Conservation (phyloP, 2,888 invertebrate genomes). For the Polia nebulosa region DNA sequence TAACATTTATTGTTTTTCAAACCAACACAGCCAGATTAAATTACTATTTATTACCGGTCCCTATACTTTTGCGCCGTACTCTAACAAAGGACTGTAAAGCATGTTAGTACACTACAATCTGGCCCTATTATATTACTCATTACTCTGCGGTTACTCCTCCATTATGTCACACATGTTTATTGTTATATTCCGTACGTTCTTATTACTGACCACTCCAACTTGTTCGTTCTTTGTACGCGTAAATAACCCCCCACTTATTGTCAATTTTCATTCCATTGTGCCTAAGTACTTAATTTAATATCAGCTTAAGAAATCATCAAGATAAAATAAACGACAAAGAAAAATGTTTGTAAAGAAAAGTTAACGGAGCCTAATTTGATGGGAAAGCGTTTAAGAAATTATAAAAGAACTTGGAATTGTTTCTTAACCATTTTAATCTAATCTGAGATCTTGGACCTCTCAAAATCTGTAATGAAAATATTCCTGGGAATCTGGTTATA, state of each 20-base stretch:
- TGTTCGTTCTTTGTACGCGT: constrained; percentile 22
- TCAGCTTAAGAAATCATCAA: constrained; percentile 8
- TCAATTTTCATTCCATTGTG: constrained; percentile 4
- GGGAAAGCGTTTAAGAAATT: neutral
- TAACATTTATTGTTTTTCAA: too few species aligned
- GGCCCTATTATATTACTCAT: constrained; percentile 36
- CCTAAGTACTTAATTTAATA: constrained; percentile 13
- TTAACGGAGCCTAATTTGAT: constrained; percentile 1
- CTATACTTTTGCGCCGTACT: constrained; percentile 15
- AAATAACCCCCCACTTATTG: constrained; percentile 25
- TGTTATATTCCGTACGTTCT: constrained; percentile 34
- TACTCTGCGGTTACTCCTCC: constrained; percentile 13
- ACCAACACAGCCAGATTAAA: constrained; percentile 5
- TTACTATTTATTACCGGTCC: neutral
- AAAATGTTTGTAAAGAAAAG: constrained; percentile 3
- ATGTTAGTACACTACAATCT: constrained; percentile 35
- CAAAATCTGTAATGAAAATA: neutral
- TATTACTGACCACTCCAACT: constrained; percentile 51
- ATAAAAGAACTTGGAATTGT: constrained; percentile 13
- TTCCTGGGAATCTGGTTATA: neutral
- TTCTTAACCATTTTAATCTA: neutral
- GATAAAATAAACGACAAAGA: neutral
- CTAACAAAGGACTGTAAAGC: constrained; percentile 24
- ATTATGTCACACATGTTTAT: constrained; percentile 41
- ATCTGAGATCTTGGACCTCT: neutral